Base-by-base conservation (phyloP, 2,113 vertebrate genomes). In the Camelus bactrianus region DNA sequence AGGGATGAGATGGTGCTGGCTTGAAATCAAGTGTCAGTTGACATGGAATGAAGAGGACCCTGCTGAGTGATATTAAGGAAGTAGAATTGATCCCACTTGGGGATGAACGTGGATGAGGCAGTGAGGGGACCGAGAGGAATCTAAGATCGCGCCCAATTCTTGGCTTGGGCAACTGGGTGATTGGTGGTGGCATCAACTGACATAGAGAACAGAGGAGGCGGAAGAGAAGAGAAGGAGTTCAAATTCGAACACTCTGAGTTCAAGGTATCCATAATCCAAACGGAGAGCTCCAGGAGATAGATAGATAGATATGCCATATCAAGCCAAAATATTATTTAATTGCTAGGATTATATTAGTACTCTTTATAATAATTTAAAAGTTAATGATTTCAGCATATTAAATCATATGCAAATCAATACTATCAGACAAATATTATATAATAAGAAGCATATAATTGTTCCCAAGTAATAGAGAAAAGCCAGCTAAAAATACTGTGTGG, bases 361-460 rank as follows among this genome's bases (percentile, higher is more conserved):
- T 79, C 56, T 95, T 97, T 81, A 56, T 93, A 93, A 87, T 88
- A 93, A 87, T 88, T 91, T 89, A 77, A 93, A 92, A 93, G 76
- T 50, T 70, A 97, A 93, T 73, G 26, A 62, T 73, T 77, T 87
- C 52, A 92, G 42, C 48, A 32, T 87, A 82, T 87, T 82, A 88
- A 11, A 32, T 92, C 54, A 77, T 46, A 90, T 88, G 17, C 48
- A 95, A 83, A 54, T 96, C 73, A 81, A 80, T 88, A 83, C 58
- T 76, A 96, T 73, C 22, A 93, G 46, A 64, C 28, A 93, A 82
- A 70, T 87, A 93, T 85, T 90, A 83, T 73, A n/a, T 80, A 90
- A 86, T 69, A 80, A 35, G 69, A 84, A 62, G 14, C 22, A 79
- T 85, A 60, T 77, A 91, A 85, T 91, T 65, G 54, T 75, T 96